Conservation (phyloP, 2,888 invertebrate species). For the Acrocyrtus sp. region DNA sequence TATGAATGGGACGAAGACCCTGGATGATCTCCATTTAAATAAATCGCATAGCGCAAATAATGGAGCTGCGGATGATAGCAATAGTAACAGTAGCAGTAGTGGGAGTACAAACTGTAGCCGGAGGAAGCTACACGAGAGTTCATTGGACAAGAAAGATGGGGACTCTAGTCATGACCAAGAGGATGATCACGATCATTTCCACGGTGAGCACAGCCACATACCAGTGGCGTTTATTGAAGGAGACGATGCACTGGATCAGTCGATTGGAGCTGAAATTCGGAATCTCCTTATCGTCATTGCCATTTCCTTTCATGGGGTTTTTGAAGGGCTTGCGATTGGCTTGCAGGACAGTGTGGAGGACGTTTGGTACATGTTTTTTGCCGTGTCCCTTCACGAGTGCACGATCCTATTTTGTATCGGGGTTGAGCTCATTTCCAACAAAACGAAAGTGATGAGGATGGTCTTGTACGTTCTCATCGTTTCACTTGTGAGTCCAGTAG, state of each 20-base stretch:
- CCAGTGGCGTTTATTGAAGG: conserved; percentile 55
- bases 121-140: conserved; percentile 22
- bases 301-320: conserved; percentile 70
- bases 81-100: conserved; percentile 21
- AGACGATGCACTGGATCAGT: conserved; percentile 54
- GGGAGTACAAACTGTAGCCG: conserved; percentile 43
- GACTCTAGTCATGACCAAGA: conserved; percentile 37
- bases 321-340: conserved; percentile 71
- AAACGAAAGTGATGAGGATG: conserved; percentile 66
- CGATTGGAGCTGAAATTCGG: conserved; percentile 64
- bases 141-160: conserved; percentile 7
- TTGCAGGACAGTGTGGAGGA: conserved; percentile 67
- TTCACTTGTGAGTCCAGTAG: conserved; percentile 69
- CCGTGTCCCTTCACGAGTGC: conserved; percentile 70
- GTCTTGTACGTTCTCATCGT: conserved; percentile 68
- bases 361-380: conserved; percentile 70
- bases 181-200: conserved; percentile 46
- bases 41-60: conserved; percentile 35
- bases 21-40: conserved; percentile 47
- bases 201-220: conserved; percentile 58
- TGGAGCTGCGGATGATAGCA: conserved; percentile 28
- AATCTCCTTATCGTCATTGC: conserved; percentile 69
- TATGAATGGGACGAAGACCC: conserved; percentile 15
- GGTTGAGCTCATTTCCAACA: conserved; percentile 69
- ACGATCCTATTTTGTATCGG: conserved; percentile 71